These are phyloP conservation scores for Diprion similis DNA, from an alignment of 1,140 invertebrate species.

Conservation along the genomic window DNA sequence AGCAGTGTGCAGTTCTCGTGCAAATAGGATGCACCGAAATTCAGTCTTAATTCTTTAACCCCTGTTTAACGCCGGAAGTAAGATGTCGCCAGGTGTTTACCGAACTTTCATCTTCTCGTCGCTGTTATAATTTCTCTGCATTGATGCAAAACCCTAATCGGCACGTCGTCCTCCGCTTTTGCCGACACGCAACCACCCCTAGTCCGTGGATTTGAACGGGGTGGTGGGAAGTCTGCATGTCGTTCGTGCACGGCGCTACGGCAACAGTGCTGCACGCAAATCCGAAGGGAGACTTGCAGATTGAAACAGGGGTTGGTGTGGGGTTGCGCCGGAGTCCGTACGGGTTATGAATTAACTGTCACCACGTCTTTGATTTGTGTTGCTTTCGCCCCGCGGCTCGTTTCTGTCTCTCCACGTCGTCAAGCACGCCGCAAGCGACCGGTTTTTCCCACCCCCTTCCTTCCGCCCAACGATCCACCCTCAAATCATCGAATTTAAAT, in stretches of 20 bases:
- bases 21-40: too few relatives aligned
- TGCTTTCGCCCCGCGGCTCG: slow-evolving; percentile 27
- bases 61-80: too few relatives aligned
- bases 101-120: too few relatives aligned
- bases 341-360: slow-evolving; percentile 51
- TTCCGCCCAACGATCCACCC: too few relatives aligned
- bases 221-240: slow-evolving; percentile 15
- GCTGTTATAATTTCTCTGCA: too few relatives aligned
- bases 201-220: not conserved
- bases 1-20: too few relatives aligned
- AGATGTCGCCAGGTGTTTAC: too few relatives aligned
- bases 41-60: too few relatives aligned
- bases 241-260: slow-evolving; percentile 11
- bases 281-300: slow-evolving; percentile 29
- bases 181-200: not conserved
- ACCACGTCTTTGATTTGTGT: slow-evolving; percentile 46
- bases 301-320: slow-evolving; percentile 32
- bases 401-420: slow-evolving; percentile 1
- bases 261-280: slow-evolving; percentile 32
- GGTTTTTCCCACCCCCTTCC: too few relatives aligned
- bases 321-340: slow-evolving; percentile 16
- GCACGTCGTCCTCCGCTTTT: not conserved
- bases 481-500: too few relatives aligned
- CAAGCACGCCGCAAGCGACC: not conserved
- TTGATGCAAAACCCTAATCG: too few relatives aligned